These are phyloP conservation scores for Malurus alboscapulatus DNA, from an alignment of 2,113 vertebrate genomes.

Conservation along the genomic window DNA sequence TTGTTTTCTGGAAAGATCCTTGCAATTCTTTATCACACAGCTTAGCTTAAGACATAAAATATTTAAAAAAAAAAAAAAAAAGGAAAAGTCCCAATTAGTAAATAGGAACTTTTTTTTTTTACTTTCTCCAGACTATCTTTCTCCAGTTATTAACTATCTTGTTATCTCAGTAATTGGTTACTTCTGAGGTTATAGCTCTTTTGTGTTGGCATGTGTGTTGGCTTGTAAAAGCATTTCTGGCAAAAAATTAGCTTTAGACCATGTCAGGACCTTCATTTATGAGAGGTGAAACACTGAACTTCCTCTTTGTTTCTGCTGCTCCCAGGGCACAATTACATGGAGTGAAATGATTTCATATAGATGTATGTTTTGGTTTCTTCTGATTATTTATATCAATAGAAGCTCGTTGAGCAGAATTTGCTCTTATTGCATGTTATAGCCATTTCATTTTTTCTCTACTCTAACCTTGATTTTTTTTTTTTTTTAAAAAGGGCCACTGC, in stretches of 20 bases:
- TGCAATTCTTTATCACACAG: background rate
- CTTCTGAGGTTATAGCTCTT: background rate
- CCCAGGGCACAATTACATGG: conserved; percentile 2
- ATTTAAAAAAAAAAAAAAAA: background rate
- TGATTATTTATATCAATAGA: conserved; percentile 22
- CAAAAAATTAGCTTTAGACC: conserved; percentile 14
- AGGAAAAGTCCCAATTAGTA: background rate
- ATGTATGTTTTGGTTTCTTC: background rate
- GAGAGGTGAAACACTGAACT: background rate
- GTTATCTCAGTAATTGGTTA: background rate
- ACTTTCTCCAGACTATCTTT: background rate
- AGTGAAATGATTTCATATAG: background rate
- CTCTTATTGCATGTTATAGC: background rate
- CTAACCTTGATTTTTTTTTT: background rate
- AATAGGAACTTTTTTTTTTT: background rate
- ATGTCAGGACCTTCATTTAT: background rate
- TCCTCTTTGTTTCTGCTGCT: conserved; percentile 18
- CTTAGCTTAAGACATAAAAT: background rate
- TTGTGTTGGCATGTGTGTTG: background rate
- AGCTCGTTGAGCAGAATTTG: conserved; percentile 22
- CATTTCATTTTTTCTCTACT: conserved; percentile 20
- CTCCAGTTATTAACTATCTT: background rate
- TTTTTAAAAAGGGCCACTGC: background rate
- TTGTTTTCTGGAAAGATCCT: background rate
- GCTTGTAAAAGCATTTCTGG: conserved; percentile 8